Evolutionary conservation across 2,888 invertebrate genomes (phyloP), one percentile per base, ranked within the genome.

Genomic region (Lycophotia porphyrea): DNA sequence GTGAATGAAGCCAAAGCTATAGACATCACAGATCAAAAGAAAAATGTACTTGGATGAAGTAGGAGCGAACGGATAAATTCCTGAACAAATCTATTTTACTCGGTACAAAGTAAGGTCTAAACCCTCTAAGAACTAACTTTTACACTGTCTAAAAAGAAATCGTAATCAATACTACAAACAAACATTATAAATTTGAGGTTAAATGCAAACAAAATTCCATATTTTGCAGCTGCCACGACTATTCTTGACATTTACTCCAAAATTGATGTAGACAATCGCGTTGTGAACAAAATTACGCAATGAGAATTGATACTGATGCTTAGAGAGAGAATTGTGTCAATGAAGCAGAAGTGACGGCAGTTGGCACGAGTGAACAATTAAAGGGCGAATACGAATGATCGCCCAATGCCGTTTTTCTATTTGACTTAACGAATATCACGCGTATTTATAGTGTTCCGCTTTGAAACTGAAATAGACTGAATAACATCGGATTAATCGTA

Each of bases 321-420:
- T 84, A 89, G 92, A 91, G 89, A 91, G 88, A 90, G 88, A 93
- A 93, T 88, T 92, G 92, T 93, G 93, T 93, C 94, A 93, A 93
- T 93, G 93, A 89, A 91, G 88, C 91, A 88, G 87, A 86, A 90
- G 82, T 87, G 89, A 90, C 74, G 85, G 84, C 81, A 80, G 86
- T 87, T 92, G 93, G 93, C 93, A 92, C 91, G 87, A 88, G 89
- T 85, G 87, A 88, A 88, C 90, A 90, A 91, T 91, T 91, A 90
- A 91, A 91, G 92, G 91, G 91, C 91, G 82, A 85, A 78, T 86
- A 86, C 87, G 85, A 90, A 86, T 88, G 88, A 86, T 89, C 87
- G 86, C 80, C 88, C 91, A 91, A 91, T 91, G 92, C 86, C 91
- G 81, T 89, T 88, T 90, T 89, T 89, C 88, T 88, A 88, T 84